A percentile compares a stretch with the other conserved stretches of the same genome.
Evolutionary conservation across 2,888 invertebrate genomes (phyloP).

Genomic region (Acronicta alni): DNA sequence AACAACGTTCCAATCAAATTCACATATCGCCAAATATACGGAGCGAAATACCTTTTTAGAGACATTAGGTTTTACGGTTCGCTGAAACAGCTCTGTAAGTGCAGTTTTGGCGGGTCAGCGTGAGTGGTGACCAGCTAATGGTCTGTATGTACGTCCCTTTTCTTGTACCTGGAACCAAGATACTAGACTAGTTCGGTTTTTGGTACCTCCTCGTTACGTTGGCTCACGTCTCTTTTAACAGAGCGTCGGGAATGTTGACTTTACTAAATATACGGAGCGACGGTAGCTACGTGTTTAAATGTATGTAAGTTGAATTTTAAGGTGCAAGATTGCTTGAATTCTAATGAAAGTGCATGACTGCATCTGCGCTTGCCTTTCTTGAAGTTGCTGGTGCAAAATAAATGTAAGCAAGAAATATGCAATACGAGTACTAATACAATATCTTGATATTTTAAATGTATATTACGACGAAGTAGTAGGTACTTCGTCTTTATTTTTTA

Average conservation of each 20-base stretch:
- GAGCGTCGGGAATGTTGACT: conserved; percentile 57
- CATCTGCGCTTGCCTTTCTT: conserved; percentile 14
- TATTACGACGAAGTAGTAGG: no score
- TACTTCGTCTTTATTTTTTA: no score
- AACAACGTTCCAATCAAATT: conserved; percentile 56
- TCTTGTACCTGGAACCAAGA: conserved; percentile 70
- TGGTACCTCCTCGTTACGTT: conserved; percentile 51
- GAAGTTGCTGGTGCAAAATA: neutral
- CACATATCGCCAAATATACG: conserved; percentile 56
- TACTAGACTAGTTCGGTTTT: conserved; percentile 41
- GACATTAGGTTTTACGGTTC: conserved; percentile 66
- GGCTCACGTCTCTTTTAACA: conserved; percentile 60
- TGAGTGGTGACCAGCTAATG: conserved; percentile 73
- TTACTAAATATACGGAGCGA: conserved; percentile 46
- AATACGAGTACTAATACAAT: no score
- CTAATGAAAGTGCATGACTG: conserved; percentile 35
- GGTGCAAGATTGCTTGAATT: conserved; percentile 45
- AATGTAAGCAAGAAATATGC: neutral
- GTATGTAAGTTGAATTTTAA: conserved; percentile 55
- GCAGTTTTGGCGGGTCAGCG: conserved; percentile 67
- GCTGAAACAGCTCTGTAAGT: conserved; percentile 68
- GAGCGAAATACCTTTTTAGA: conserved; percentile 60
- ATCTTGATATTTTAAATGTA: neutral
- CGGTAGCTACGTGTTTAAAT: conserved; percentile 45
- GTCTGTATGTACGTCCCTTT: conserved; percentile 70